Evolutionary conservation across 2,113 vertebrate species (phyloP).

Genomic region (Pontoporia blainvillei): DNA sequence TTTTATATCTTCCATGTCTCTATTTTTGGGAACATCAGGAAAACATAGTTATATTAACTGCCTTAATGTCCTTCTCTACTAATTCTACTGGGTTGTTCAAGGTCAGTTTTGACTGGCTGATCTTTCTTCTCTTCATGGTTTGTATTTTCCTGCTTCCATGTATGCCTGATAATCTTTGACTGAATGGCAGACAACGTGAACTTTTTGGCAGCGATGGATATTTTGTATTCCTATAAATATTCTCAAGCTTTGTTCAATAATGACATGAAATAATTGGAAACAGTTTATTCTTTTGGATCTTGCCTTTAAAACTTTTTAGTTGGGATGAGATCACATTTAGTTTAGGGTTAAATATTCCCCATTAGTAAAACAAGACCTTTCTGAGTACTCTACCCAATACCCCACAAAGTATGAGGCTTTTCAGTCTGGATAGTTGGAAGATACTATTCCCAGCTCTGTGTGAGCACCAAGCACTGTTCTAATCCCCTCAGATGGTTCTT

Average conservation of each 20-base stretch:
- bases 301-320: not conserved
- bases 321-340: not conserved
- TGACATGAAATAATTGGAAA: conserved; percentile 1
- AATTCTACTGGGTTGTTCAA: not conserved
- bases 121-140: not conserved
- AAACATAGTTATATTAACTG: not conserved
- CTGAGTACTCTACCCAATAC: not conserved
- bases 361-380: not conserved
- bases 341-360: not conserved
- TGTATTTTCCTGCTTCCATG: not conserved
- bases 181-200: not conserved
- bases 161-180: not conserved
- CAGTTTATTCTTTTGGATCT: not conserved
- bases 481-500: not conserved
- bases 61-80: not conserved
- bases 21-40: not conserved
- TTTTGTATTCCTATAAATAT: not conserved
- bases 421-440: not conserved
- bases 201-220: not conserved
- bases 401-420: not conserved
- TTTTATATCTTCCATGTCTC: not conserved
- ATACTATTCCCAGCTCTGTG: not conserved
- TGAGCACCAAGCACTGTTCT: not conserved
- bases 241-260: not conserved
- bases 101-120: not conserved